Conservation (phyloP, 2,888 invertebrate species). For the Norana najaformis region DNA sequence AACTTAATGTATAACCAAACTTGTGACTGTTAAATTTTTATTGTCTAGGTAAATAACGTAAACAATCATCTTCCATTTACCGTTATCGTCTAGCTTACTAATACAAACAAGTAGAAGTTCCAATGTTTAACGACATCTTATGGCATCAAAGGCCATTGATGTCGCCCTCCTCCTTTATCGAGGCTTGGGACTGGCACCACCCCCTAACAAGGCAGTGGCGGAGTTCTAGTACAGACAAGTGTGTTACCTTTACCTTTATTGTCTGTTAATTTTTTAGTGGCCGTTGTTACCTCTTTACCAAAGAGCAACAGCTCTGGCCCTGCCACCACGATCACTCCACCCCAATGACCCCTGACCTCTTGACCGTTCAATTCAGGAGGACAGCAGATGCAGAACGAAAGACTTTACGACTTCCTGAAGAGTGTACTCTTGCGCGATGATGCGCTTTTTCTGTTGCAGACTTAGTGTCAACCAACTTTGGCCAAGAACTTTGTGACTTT, state of each 20-base stretch:
- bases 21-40: too few relatives aligned
- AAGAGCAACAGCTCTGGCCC: background rate
- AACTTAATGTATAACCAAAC: too few relatives aligned
- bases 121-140: too few relatives aligned
- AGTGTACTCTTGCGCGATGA: background rate
- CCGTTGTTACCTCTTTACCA: conserved; percentile 14
- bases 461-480: background rate
- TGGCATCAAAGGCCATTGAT: too few relatives aligned
- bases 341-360: background rate
- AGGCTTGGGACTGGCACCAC: too few relatives aligned
- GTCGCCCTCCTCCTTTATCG: too few relatives aligned
- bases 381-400: background rate
- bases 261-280: background rate
- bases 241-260: background rate
- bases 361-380: background rate
- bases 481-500: background rate
- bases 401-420: background rate
- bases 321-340: background rate
- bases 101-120: too few relatives aligned
- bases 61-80: too few relatives aligned
- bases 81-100: too few relatives aligned
- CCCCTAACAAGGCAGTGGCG: too few relatives aligned
- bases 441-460: background rate
- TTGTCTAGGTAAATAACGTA: too few relatives aligned
- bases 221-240: too few relatives aligned